Evolutionary conservation across 2,888 invertebrate species (phyloP), one percentile per base, ranked within the genome.

Genomic region (Galerucella calmariensis): DNA sequence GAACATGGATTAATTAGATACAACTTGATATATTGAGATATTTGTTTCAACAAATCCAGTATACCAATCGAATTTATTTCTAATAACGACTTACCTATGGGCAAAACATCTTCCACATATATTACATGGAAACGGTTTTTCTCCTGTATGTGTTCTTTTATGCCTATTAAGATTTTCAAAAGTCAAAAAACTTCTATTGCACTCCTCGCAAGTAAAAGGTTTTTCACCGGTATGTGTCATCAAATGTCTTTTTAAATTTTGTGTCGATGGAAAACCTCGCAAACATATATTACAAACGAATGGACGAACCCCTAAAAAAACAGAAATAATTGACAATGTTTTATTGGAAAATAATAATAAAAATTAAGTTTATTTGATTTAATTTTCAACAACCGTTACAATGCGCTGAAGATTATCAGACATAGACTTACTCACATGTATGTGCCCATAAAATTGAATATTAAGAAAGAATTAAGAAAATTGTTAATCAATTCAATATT

Each of bases 181-280:
- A 0, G 84, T 84, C 12, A 84, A 71, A 73, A 86, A 86, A 20
- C 82, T 81, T 73, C 81, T 82, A 9, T 81, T 79, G 66, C 86
- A 86, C 6, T 80, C 80, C 16, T 81, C 75, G 74, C 86, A 86
- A 20, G 78, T 78, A 72, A 78, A 83, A 8, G 85, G 85, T 75
- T 84, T 86, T 73, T 85, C 85, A 5, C 85, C 86, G 0, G 85
- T 84, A 73, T 86, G 86, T 0, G 85, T 85, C 79, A 84, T 82
- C 78, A 84, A 81, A 73, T 86, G 86, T 11, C 86, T 75, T 70
- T 83, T 84, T 44, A 85, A 76, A 74, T 86, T 85, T 70, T 86
- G 85, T 1, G 79, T 72, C 48, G 83, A 84, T 1, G 84, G 85
- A 78, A 86, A 86, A 14, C 82, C 80, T 46, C 84, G 79, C 69